Evolutionary conservation across 2,888 invertebrate species (phyloP).

Genomic region (Sarcophaga rosellei): DNA sequence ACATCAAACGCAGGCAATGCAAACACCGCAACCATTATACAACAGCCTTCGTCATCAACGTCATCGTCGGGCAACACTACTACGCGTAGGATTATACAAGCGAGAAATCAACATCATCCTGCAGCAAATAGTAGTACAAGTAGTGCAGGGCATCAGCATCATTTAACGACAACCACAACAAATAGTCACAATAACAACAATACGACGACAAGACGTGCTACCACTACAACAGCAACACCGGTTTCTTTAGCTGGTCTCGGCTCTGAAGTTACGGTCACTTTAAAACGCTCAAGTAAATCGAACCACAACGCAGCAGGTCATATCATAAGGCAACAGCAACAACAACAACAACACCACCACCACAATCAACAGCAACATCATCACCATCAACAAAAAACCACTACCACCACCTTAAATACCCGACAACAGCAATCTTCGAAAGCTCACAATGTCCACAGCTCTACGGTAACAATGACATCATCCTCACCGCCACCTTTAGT

Average conservation of each 20-base stretch:
- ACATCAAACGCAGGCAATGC: constrained; percentile 60
- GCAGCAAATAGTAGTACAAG: not conserved
- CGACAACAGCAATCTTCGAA: constrained; percentile 62
- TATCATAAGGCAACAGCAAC: constrained; percentile 75
- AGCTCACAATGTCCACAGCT: constrained; percentile 46
- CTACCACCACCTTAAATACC: constrained; percentile 29
- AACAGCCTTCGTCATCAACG: constrained; percentile 73
- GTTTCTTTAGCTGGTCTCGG: constrained; percentile 78
- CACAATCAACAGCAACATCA: constrained; percentile 66
- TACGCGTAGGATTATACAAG: constrained; percentile 71
- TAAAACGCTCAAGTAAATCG: constrained; percentile 75
- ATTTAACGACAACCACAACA: constrained; percentile 22
- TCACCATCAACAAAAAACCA: constrained; percentile 60
- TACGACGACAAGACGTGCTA: constrained; percentile 30
- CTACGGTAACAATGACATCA: constrained; percentile 59
- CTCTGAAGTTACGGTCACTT: constrained; percentile 78
- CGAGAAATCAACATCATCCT: constrained; percentile 54
- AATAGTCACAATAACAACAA: constrained; percentile 8
- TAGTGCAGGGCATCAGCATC: constrained; percentile 29
- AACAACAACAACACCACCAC: constrained; percentile 67
- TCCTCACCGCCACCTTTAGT: constrained; percentile 77
- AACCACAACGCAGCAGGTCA: constrained; percentile 76
- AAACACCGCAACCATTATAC: constrained; percentile 71
- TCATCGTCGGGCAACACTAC: constrained; percentile 66
- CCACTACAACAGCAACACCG: constrained; percentile 70